Conservation (phyloP, 2,797 vertebrate species). For the Sebastes variabilis region DNA sequence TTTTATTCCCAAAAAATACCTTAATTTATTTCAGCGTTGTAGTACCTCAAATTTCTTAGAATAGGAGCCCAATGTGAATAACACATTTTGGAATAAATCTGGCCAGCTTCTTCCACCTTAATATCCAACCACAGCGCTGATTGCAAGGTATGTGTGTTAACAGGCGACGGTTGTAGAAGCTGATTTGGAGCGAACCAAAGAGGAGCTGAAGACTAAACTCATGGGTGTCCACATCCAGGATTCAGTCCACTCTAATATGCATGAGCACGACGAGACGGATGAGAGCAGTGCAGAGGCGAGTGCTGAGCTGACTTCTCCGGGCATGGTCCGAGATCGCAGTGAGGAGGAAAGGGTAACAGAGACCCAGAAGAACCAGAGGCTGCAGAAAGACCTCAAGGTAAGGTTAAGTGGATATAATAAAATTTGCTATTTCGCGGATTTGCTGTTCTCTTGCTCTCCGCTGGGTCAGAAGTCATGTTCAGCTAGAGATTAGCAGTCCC, state of each 20-base stretch:
- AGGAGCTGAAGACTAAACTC: slow-evolving; percentile 91
- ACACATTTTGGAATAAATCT: not conserved
- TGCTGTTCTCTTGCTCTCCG: not conserved
- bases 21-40: not conserved
- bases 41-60: not conserved
- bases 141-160: slow-evolving; percentile 32
- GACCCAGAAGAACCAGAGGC: slow-evolving; percentile 93
- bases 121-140: slow-evolving; percentile 14
- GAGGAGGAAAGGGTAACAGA: slow-evolving; percentile 96
- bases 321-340: slow-evolving; percentile 91
- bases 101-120: not conserved
- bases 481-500: not conserved
- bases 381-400: slow-evolving; percentile 96
- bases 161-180: slow-evolving; percentile 91
- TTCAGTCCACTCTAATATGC: slow-evolving; percentile 84
- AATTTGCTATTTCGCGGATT: not conserved
- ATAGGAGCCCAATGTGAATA: not conserved
- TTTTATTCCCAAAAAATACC: not conserved
- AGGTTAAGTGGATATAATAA: not conserved
- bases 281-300: slow-evolving; percentile 95
- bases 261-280: slow-evolving; percentile 94
- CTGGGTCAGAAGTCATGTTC: slow-evolving; percentile 10
- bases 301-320: slow-evolving; percentile 89
- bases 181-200: slow-evolving; percentile 93
- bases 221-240: slow-evolving; percentile 90